Evolutionary conservation across 2,113 vertebrate species (phyloP).

Genomic region (Tyto alba): DNA sequence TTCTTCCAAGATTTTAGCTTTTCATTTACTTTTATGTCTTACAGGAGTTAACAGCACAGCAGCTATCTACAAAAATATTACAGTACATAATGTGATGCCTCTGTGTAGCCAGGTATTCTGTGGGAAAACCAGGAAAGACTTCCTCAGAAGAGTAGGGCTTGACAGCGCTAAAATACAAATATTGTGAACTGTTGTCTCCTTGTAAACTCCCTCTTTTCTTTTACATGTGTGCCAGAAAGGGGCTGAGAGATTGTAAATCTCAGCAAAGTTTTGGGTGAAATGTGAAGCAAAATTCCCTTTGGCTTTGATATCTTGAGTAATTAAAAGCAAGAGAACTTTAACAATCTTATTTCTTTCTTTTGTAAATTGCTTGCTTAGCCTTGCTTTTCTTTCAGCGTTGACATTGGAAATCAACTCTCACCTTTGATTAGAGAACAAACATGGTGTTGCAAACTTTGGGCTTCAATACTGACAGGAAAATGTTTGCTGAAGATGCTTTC

Average conservation of each 20-base stretch:
- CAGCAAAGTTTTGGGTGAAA: neutral
- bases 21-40: neutral
- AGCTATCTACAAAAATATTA: neutral
- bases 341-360: neutral
- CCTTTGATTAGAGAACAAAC: neutral
- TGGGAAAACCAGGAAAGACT: neutral
- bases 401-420: neutral
- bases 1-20: neutral
- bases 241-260: neutral
- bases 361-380: neutral
- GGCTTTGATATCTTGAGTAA: neutral
- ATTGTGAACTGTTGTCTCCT: neutral
- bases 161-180: neutral
- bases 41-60: neutral
- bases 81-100: neutral
- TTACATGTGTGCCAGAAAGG: neutral
- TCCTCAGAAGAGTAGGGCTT: neutral
- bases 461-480: neutral
- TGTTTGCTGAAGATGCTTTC: neutral
- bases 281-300: neutral
- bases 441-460: neutral
- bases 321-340: neutral
- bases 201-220: neutral
- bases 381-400: neutral
- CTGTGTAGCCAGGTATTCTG: neutral